Percentiles rank a stretch among this genome's conserved stretches.
These are phyloP conservation scores for Formicarius rufipectus DNA, from an alignment of 2,113 vertebrate species.

Conservation along the genomic window DNA sequence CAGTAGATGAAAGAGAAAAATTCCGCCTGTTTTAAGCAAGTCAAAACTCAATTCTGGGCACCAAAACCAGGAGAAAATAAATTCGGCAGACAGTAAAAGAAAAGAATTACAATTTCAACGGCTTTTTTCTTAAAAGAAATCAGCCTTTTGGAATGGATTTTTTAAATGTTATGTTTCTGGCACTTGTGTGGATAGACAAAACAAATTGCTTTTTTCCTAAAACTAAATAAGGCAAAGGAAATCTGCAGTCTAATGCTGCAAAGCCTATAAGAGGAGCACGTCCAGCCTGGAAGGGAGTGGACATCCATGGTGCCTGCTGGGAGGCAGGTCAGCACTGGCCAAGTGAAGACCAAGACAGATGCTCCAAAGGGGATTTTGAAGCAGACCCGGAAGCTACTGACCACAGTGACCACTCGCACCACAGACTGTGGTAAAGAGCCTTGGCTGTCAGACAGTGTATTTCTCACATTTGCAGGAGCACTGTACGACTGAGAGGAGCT, in stretches of 20 bases:
- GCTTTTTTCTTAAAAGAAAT: neutral
- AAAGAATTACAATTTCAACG: neutral
- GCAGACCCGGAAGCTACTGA: neutral
- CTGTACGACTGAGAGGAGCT: neutral
- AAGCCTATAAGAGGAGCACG: neutral
- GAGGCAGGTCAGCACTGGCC: neutral
- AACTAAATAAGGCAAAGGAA: slow-evolving; percentile 58
- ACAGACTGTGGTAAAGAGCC: neutral
- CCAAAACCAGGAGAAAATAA: neutral
- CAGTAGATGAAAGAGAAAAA: neutral
- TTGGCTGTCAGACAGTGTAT: neutral
- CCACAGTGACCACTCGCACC: rapidly evolving
- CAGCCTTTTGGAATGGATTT: neutral
- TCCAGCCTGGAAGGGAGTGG: neutral
- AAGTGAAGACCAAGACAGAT: rapidly evolving
- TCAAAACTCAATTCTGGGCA: neutral
- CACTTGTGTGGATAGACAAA: slow-evolving; percentile 30
- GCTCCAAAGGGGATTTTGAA: neutral
- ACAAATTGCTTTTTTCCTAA: neutral
- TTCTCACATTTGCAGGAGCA: neutral
- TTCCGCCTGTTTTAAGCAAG: neutral
- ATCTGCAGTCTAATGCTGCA: slow-evolving; percentile 8
- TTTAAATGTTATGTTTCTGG: neutral
- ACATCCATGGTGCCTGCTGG: neutral
- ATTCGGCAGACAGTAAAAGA: neutral